Percentiles rank a stretch among this genome's conserved stretches.
Conservation (phyloP, 2,888 invertebrate genomes). For the Morpho deidamia region DNA sequence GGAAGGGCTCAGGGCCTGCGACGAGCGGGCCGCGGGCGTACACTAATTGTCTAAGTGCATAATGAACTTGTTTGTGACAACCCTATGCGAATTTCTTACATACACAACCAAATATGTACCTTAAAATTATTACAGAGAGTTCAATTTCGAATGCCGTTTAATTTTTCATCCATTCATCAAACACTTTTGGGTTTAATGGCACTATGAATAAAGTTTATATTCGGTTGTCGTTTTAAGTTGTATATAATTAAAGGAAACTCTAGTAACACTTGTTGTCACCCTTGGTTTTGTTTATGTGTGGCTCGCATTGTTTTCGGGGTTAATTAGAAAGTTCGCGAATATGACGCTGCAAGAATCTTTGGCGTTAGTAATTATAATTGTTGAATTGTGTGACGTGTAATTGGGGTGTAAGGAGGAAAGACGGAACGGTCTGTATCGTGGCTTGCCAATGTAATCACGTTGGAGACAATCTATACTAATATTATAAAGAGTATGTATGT, state of each 20-base stretch:
- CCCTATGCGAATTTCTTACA: constrained; percentile 45
- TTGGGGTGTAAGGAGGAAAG: background rate
- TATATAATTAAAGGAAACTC: constrained; percentile 37
- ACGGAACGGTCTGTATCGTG: background rate
- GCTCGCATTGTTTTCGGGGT: constrained; percentile 53
- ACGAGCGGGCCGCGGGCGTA: constrained; percentile 51
- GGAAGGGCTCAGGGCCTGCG: constrained; percentile 60
- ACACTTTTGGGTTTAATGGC: constrained; percentile 23
- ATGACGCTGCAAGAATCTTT: constrained; percentile 29
- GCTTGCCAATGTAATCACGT: too few relatives aligned
- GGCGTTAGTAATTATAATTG: constrained; percentile 20
- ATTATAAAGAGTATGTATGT: too few relatives aligned
- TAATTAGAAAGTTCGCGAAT: constrained; percentile 52
- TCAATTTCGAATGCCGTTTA: constrained; percentile 31
- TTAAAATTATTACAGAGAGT: constrained; percentile 30
- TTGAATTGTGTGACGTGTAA: constrained; percentile 4
- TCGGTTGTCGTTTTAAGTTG: constrained; percentile 22
- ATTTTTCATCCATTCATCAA: constrained; percentile 14
- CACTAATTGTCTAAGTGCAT: constrained; percentile 77
- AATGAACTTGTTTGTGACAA: constrained; percentile 69
- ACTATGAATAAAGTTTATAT: constrained; percentile 27
- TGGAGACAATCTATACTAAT: too few relatives aligned
- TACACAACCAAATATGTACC: constrained; percentile 27
- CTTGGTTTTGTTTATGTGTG: constrained; percentile 47
- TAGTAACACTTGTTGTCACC: constrained; percentile 51